Percentiles rank a stretch among this genome's conserved stretches.
phyloP scores from a whole-genome alignment of 2,888 invertebrate genomes.

The Agapostemon virescens region DNA sequence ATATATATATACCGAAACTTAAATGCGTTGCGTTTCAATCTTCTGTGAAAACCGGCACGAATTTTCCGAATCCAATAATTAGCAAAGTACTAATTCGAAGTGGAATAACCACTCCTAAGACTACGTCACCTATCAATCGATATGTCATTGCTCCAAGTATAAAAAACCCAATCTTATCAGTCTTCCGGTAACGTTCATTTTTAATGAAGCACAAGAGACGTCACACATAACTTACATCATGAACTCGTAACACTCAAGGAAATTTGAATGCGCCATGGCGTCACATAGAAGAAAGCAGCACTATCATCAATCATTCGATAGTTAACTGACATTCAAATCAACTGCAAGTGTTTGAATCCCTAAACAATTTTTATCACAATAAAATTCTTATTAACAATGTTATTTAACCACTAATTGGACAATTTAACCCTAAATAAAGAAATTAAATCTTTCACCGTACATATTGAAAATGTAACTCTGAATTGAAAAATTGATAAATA shows the following conservation, averaged over 20 bases:
- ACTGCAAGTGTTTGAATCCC: background rate
- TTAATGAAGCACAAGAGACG: constrained; percentile 22
- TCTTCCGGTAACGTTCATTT: constrained; percentile 30
- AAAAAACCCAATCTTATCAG: constrained; percentile 50
- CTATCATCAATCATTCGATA: background rate
- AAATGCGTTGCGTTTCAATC: too few species aligned
- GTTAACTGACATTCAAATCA: background rate
- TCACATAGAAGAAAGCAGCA: constrained; percentile 18
- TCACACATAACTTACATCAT: constrained; percentile 35
- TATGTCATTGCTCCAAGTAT: background rate
- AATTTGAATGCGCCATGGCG: constrained; percentile 18
- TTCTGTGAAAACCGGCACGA: too few species aligned
- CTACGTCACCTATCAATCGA: background rate
- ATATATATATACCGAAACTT: too few species aligned
- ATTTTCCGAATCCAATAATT: too few species aligned
- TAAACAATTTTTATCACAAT: too few species aligned
- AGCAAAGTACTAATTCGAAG: background rate
- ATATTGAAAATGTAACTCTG: background rate
- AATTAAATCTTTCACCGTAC: background rate
- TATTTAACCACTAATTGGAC: background rate
- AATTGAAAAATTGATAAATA: background rate
- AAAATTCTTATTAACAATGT: too few species aligned
- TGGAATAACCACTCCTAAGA: background rate
- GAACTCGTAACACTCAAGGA: background rate
- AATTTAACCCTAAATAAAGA: background rate